phyloP scores from a whole-genome alignment of 2,113 vertebrate species.

The Marmota flaviventris region DNA sequence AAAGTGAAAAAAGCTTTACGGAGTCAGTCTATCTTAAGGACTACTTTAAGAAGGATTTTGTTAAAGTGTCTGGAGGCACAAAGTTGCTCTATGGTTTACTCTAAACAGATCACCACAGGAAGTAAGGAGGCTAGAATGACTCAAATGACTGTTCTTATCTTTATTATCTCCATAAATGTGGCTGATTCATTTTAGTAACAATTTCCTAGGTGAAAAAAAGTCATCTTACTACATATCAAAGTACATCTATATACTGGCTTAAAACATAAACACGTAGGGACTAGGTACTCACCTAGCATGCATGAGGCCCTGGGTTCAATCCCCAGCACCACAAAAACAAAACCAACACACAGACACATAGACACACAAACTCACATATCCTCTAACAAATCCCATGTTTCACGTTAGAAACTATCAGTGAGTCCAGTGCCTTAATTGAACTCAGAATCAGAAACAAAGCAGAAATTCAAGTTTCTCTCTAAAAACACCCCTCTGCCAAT shows the following conservation, averaged over 20 bases:
- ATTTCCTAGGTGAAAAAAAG: constrained; percentile 17
- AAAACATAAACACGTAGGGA: background rate
- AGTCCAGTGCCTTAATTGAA: background rate
- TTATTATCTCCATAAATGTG: constrained; percentile 15
- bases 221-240: background rate
- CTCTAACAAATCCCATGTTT: background rate
- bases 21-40: background rate
- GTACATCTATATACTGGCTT: background rate
- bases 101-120: background rate
- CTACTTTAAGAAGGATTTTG: constrained; percentile 22
- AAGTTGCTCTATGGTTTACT: background rate
- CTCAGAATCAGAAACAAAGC: background rate
- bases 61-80: background rate
- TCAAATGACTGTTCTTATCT: background rate
- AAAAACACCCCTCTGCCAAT: background rate
- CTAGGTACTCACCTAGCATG: no score
- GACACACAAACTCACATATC: background rate
- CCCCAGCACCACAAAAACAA: no score
- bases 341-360: background rate
- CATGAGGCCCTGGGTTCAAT: no score
- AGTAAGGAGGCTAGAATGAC: background rate
- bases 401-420: background rate
- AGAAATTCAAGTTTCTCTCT: background rate
- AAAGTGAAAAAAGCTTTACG: constrained; percentile 5
- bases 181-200: constrained; percentile 42